Conservation (phyloP, 2,113 vertebrate genomes). For the Myotis lucifugus region DNA sequence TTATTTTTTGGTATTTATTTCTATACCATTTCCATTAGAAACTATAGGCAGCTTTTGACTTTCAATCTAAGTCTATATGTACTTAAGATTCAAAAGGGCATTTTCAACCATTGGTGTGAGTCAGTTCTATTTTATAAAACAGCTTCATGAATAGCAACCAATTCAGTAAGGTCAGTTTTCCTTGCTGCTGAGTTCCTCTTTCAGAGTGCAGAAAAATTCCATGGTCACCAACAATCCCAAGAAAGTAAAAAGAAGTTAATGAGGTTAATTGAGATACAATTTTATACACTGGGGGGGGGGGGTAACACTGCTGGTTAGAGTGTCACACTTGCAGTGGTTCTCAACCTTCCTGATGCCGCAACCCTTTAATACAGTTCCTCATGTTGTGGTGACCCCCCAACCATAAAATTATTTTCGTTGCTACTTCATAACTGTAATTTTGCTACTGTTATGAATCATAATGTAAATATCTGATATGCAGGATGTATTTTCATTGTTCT, state of each 20-base stretch:
- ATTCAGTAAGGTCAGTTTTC: constrained; percentile 17
- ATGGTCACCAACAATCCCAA: neutral
- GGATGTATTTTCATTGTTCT: too few species aligned
- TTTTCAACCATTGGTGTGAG: neutral
- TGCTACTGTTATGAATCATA: too few species aligned
- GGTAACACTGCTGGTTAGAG: neutral
- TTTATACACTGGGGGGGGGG: neutral
- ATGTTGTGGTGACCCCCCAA: too few species aligned
- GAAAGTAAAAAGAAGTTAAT: constrained; percentile 40
- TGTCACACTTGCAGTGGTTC: neutral
- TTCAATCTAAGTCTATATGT: neutral
- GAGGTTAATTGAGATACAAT: neutral
- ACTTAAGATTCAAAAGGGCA: constrained; percentile 18
- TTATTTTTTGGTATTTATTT: constrained; percentile 44
- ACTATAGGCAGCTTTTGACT: constrained; percentile 32
- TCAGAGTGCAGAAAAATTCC: constrained; percentile 32
- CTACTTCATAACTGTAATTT: too few species aligned
- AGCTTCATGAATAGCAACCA: neutral
- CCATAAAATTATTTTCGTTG: too few species aligned
- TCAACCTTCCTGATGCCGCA: too few species aligned
- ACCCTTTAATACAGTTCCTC: too few species aligned
- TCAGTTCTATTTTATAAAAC: constrained; percentile 27
- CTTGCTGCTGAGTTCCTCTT: constrained; percentile 16
- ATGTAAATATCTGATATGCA: too few species aligned
- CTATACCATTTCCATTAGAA: constrained; percentile 34